Conservation (phyloP, 2,888 invertebrate species). For the Stenurella melanura region DNA sequence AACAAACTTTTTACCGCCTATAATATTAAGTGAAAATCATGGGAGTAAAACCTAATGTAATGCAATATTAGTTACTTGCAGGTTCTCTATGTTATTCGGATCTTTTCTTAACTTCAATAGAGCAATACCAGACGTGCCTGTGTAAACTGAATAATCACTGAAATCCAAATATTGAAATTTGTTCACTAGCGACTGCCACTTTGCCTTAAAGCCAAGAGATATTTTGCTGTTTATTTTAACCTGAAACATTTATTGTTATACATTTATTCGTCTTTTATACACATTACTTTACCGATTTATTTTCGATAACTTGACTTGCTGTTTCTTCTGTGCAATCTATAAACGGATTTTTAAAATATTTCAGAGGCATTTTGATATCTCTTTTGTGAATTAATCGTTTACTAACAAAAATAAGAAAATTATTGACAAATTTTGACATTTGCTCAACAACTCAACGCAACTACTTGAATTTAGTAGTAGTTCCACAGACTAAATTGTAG, state of each 20-base stretch:
- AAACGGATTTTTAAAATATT: constrained; percentile 74
- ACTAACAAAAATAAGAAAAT: constrained; percentile 27
- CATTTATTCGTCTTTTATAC: background rate
- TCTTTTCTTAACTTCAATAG: constrained; percentile 77
- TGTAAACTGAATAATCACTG: constrained; percentile 83
- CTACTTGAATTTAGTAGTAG: background rate
- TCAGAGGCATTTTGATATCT: constrained; percentile 44
- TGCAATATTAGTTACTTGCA: constrained; percentile 60
- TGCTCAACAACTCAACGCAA: background rate
- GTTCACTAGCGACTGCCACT: constrained; percentile 72
- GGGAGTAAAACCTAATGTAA: background rate
- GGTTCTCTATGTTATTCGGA: constrained; percentile 60
- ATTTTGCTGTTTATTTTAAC: constrained; percentile 73
- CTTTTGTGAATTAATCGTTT: background rate
- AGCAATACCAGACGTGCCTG: constrained; percentile 84
- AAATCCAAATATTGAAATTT: constrained; percentile 72
- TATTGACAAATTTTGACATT: constrained; percentile 8
- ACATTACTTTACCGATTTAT: constrained; percentile 39
- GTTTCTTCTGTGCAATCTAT: constrained; percentile 65
- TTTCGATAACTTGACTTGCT: constrained; percentile 27
- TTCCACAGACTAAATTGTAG: too few species aligned
- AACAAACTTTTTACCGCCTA: constrained; percentile 70
- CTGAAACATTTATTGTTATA: constrained; percentile 67
- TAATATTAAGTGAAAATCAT: constrained; percentile 42
- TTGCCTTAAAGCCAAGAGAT: constrained; percentile 69